A percentile compares a stretch with the other conserved stretches of the same genome.
Evolutionary conservation across 2,113 vertebrate species (phyloP).

Genomic region (Penelope pileata): DNA sequence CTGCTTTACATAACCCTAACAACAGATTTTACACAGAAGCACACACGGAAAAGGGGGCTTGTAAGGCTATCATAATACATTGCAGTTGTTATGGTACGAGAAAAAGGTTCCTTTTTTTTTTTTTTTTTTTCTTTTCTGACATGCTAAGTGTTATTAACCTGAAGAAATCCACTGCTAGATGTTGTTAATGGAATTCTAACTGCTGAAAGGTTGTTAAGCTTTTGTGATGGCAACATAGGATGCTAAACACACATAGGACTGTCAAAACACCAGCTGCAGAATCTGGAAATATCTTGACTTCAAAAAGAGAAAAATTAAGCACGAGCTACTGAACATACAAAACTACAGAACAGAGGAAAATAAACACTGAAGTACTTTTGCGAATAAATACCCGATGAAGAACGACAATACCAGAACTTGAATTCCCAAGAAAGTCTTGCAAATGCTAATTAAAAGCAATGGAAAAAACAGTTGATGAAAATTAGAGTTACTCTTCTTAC

Average conservation of each 20-base stretch:
- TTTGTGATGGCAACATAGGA: not conserved
- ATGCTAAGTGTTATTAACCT: not conserved
- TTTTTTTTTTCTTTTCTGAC: not conserved
- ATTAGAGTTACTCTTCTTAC: not conserved
- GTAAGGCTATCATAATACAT: not conserved
- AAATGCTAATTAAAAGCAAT: not conserved
- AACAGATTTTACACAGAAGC: not conserved
- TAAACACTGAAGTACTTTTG: not conserved
- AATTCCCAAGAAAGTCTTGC: not conserved
- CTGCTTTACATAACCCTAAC: not conserved
- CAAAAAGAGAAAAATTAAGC: not conserved
- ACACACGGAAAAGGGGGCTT: not conserved
- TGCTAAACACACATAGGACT: not conserved
- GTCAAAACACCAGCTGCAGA: not conserved
- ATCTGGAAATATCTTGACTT: not conserved
- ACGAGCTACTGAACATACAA: not conserved
- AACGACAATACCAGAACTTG: not conserved
- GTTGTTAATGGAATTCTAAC: not conserved
- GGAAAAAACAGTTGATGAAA: not conserved
- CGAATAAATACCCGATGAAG: not conserved
- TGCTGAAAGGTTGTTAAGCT: not conserved
- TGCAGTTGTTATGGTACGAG: not conserved
- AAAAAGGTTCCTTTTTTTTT: not conserved
- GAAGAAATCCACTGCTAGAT: not conserved
- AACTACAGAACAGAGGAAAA: not conserved